These are phyloP conservation scores for Rhabdornis inornatus DNA, from an alignment of 2,113 vertebrate species.

Conservation along the genomic window DNA sequence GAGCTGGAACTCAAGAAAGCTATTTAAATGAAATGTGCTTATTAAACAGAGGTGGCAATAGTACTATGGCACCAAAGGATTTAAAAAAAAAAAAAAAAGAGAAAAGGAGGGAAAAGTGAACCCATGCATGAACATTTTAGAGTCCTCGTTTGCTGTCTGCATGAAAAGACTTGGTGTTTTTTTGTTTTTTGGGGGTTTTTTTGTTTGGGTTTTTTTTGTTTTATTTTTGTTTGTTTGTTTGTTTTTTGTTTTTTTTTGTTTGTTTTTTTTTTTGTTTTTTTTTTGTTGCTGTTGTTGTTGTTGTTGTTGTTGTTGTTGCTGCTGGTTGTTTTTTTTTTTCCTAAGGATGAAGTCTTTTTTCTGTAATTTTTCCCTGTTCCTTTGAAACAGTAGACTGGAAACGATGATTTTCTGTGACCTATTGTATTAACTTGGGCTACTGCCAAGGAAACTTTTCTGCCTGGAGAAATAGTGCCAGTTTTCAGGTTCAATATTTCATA, in stretches of 20 bases:
- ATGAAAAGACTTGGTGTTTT: background rate
- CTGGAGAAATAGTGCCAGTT: conserved; percentile 6
- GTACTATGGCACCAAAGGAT: background rate
- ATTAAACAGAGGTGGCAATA: background rate
- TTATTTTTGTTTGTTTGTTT: too few relatives aligned
- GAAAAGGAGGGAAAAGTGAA: background rate
- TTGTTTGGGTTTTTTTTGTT: too few relatives aligned
- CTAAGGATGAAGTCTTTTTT: background rate
- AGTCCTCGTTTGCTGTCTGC: background rate
- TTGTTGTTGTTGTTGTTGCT: too few relatives aligned
- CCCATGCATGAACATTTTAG: background rate
- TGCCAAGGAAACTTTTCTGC: conserved; percentile 32
- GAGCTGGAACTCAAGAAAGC: background rate
- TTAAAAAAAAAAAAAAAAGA: background rate
- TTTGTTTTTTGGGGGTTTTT: background rate
- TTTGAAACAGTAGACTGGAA: background rate
- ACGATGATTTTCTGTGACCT: background rate
- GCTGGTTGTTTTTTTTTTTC: too few relatives aligned
- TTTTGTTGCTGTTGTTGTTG: too few relatives aligned
- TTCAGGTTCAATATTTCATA: conserved; percentile 31
- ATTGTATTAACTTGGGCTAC: conserved; percentile 12
- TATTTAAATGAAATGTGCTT: background rate
- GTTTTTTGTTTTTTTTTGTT: too few relatives aligned
- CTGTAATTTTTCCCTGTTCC: background rate
- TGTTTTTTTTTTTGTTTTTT: too few relatives aligned